Evolutionary conservation across 2,888 invertebrate species (phyloP).

Genomic region (Platycheirus albimanus): DNA sequence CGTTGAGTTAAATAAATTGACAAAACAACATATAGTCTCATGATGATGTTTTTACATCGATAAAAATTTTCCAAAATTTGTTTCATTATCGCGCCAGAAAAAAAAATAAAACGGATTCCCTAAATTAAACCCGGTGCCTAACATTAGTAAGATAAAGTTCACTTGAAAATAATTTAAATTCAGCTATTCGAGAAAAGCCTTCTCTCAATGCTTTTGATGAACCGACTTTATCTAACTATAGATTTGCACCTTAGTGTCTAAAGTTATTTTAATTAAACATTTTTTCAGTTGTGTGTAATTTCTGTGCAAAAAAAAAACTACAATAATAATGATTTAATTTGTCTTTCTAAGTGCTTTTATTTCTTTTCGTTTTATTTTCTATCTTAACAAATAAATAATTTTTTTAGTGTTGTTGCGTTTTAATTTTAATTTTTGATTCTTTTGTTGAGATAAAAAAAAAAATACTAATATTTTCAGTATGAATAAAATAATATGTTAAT

Average conservation of each 20-base stretch:
- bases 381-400: slow-evolving; percentile 40
- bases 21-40: slow-evolving; percentile 14
- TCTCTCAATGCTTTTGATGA: not conserved
- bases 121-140: slow-evolving; percentile 10
- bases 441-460: slow-evolving; percentile 34
- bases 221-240: slow-evolving; percentile 1
- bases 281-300: slow-evolving; percentile 66
- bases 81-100: slow-evolving; percentile 31
- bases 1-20: no score
- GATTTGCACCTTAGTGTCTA: slow-evolving; percentile 21
- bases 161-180: not conserved
- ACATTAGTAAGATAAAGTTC: not conserved
- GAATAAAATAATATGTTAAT: slow-evolving; percentile 63
- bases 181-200: not conserved
- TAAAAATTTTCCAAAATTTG: slow-evolving; percentile 18
- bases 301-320: slow-evolving; percentile 47
- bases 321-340: slow-evolving; percentile 40
- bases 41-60: slow-evolving; percentile 6
- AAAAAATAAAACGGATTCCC: slow-evolving; percentile 25
- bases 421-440: slow-evolving; percentile 48
- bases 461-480: slow-evolving; percentile 61
- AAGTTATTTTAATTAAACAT: slow-evolving; percentile 50
- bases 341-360: slow-evolving; percentile 60
- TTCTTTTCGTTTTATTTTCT: slow-evolving; percentile 44
- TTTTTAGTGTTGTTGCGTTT: slow-evolving; percentile 65